These are phyloP conservation scores for Agrochola circellaris DNA, from an alignment of 2,888 invertebrate species.

Conservation along the genomic window DNA sequence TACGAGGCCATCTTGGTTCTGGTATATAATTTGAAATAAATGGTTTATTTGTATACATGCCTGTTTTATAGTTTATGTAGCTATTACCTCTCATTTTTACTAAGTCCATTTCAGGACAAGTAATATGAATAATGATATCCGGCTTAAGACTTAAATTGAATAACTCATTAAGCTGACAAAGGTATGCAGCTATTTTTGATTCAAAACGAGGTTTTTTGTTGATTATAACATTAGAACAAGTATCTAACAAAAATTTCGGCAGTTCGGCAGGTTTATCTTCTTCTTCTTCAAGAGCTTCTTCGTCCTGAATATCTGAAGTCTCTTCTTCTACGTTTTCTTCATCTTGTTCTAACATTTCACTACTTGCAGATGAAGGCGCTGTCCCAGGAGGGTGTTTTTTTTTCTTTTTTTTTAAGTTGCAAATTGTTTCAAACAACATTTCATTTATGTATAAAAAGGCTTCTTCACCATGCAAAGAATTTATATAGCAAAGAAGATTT, in stretches of 20 bases:
- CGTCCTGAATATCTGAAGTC: constrained; percentile 69
- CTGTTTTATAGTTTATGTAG: constrained; percentile 78
- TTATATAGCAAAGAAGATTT: constrained; percentile 69
- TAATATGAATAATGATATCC: constrained; percentile 90
- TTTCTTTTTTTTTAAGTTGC: constrained; percentile 80
- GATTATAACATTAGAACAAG: constrained; percentile 75
- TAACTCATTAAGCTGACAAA: constrained; percentile 79
- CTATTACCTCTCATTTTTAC: constrained; percentile 80
- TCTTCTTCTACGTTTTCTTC: constrained; percentile 70
- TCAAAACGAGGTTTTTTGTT: constrained; percentile 69
- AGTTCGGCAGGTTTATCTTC: constrained; percentile 76
- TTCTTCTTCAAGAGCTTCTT: constrained; percentile 74
- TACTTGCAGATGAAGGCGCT: constrained; percentile 70
- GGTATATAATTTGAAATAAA: constrained; percentile 67
- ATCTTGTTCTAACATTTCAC: constrained; percentile 57
- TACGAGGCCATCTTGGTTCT: constrained; percentile 81
- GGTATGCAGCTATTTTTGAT: constrained; percentile 74
- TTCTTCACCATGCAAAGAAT: constrained; percentile 79
- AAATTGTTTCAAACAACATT: constrained; percentile 76
- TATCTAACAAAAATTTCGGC: constrained; percentile 81
- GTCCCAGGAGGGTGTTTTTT: constrained; percentile 61
- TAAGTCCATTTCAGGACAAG: constrained; percentile 90
- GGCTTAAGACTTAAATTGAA: constrained; percentile 81
- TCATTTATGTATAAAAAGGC: constrained; percentile 73
- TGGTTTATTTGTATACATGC: constrained; percentile 67